Conservation (phyloP, 1,140 invertebrate genomes). For the Aphaenogaster floridana region DNA sequence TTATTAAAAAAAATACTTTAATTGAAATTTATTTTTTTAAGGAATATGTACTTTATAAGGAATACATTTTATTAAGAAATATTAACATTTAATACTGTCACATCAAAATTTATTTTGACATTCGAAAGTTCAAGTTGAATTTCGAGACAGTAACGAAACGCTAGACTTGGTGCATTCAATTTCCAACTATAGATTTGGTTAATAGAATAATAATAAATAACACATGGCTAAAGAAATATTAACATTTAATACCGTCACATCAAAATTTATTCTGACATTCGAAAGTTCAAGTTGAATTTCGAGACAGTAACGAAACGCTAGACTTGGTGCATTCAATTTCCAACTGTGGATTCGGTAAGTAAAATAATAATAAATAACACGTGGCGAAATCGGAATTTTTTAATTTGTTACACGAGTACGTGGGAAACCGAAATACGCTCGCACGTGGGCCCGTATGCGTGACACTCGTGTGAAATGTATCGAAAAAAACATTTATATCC, state of each 20-base stretch:
- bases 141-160: neutral
- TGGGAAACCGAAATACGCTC: neutral
- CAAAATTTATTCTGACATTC: neutral
- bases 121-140: neutral
- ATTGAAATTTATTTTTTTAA: neutral
- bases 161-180: no score
- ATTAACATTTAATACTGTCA: neutral
- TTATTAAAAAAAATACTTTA: no score
- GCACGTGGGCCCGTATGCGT: neutral
- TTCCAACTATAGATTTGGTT: neutral
- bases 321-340: no score
- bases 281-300: neutral
- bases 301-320: neutral
- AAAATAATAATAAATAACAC: slow-evolving; percentile 1
- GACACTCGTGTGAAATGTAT: slow-evolving; percentile 2
- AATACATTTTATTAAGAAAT: neutral
- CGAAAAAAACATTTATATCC: slow-evolving; percentile 4
- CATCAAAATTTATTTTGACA: neutral
- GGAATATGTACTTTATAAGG: neutral
- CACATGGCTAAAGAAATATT: neutral
- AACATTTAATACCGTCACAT: neutral
- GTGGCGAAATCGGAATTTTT: neutral
- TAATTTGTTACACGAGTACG: neutral
- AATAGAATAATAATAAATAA: neutral
- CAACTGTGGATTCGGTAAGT: neutral